Evolutionary conservation across 2,888 invertebrate species (phyloP).

Genomic region (Chloroclysta siterata): DNA sequence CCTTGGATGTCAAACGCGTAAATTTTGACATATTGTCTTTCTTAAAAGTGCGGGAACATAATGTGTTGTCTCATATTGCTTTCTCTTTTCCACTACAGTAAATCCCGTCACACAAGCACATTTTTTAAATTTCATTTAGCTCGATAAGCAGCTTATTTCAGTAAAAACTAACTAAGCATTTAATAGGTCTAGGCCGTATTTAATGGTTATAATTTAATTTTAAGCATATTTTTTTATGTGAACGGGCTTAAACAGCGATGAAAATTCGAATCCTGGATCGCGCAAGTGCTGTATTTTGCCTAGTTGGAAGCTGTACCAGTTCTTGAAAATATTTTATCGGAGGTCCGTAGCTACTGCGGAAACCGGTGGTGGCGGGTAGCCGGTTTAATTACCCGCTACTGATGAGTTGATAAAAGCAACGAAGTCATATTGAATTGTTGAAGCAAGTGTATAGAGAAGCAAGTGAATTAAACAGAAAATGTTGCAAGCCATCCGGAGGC

Average conservation of each 20-base stretch:
- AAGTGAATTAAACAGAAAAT: no score
- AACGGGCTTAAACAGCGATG: neutral
- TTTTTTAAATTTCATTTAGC: neutral
- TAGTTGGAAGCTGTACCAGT: neutral
- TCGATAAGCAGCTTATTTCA: neutral
- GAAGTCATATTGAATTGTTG: neutral
- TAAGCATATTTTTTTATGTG: neutral
- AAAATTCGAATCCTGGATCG: conserved; percentile 25
- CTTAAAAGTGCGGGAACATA: conserved; percentile 13
- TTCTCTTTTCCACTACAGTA: conserved; percentile 12
- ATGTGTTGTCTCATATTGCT: conserved; percentile 8
- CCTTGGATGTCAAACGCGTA: no score
- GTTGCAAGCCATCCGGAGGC: no score
- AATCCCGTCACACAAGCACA: neutral
- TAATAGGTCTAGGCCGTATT: neutral
- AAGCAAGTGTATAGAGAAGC: no score
- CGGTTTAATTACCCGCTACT: conserved; percentile 22
- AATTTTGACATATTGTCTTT: no score
- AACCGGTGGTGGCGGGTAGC: conserved; percentile 25
- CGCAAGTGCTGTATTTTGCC: conserved; percentile 17
- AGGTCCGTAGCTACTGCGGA: conserved; percentile 28
- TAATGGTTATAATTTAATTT: neutral
- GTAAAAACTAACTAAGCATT: neutral
- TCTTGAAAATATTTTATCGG: neutral
- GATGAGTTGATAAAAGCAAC: neutral